Evolutionary conservation across 2,113 vertebrate species (phyloP).

Genomic region (Nannospalax galili): DNA sequence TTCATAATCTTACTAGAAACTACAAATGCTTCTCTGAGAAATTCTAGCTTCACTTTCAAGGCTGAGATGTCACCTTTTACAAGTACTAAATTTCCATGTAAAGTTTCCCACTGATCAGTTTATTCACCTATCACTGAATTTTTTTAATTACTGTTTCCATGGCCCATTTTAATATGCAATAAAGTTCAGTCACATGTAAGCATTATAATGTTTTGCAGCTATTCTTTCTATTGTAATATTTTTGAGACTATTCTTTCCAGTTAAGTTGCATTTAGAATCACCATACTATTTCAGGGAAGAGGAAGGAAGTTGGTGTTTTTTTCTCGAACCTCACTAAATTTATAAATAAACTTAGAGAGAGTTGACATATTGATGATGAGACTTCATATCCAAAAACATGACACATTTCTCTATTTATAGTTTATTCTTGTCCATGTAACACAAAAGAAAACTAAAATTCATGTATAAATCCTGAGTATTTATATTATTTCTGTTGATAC

Average conservation of each 20-base stretch:
- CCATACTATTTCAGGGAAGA: neutral
- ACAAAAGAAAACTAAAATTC: neutral
- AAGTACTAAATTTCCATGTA: neutral
- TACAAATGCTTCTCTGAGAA: neutral
- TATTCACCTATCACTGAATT: neutral
- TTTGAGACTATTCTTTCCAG: neutral
- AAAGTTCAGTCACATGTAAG: neutral
- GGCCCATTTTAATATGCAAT: neutral
- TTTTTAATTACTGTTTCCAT: neutral
- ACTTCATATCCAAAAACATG: conserved; percentile 18
- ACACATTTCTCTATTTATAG: neutral
- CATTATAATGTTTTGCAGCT: neutral
- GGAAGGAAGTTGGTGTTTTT: conserved; percentile 11
- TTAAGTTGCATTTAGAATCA: neutral
- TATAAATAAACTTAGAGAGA: conserved; percentile 42
- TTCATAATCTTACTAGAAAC: neutral
- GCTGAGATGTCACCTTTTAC: neutral
- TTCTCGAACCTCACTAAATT: conserved; percentile 29
- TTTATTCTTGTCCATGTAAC: neutral
- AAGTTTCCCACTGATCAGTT: neutral
- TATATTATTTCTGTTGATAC: neutral
- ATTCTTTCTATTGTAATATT: neutral
- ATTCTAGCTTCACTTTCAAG: neutral
- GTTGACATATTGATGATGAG: neutral
- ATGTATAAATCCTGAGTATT: neutral